A percentile compares a stretch with the other conserved stretches of the same genome.
Evolutionary conservation across 2,888 invertebrate genomes (phyloP).

Genomic region (Eupithecia inturbata): DNA sequence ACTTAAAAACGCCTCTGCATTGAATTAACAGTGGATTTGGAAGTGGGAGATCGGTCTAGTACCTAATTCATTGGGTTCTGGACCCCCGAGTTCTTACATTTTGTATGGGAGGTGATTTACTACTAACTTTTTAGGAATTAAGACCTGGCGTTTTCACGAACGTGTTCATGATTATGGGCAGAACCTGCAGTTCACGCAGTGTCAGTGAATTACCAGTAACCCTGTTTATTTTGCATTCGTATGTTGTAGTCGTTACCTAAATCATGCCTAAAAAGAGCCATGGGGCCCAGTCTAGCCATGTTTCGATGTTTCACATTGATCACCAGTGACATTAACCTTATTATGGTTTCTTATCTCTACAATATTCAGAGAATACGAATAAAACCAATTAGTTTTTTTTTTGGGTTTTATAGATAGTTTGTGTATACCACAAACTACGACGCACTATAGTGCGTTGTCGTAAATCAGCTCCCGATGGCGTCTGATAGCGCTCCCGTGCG

Average conservation of each 20-base stretch:
- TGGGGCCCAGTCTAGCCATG: background rate
- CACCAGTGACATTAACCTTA: background rate
- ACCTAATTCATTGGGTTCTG: too few species aligned
- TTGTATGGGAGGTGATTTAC: too few species aligned
- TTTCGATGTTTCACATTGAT: background rate
- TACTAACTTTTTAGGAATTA: too few species aligned
- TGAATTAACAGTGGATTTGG: too few species aligned
- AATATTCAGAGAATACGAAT: background rate
- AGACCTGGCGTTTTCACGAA: too few species aligned
- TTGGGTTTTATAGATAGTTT: conserved; percentile 41
- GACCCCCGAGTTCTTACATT: too few species aligned
- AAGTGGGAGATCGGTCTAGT: too few species aligned
- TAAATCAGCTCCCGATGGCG: conserved; percentile 76
- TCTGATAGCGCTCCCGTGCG: conserved; percentile 71
- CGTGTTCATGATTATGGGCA: too few species aligned
- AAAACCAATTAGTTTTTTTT: conserved; percentile 20
- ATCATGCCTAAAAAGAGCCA: background rate
- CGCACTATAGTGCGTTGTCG: conserved; percentile 64
- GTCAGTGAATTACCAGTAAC: too few species aligned
- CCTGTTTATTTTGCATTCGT: background rate
- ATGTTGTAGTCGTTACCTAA: background rate
- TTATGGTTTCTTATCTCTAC: background rate
- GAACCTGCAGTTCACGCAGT: too few species aligned
- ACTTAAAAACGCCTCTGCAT: too few species aligned
- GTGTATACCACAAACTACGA: too few species aligned